Percentiles rank a stretch among this genome's conserved stretches.
Conservation (phyloP, 2,888 invertebrate genomes). For the Melitaea athalia region DNA sequence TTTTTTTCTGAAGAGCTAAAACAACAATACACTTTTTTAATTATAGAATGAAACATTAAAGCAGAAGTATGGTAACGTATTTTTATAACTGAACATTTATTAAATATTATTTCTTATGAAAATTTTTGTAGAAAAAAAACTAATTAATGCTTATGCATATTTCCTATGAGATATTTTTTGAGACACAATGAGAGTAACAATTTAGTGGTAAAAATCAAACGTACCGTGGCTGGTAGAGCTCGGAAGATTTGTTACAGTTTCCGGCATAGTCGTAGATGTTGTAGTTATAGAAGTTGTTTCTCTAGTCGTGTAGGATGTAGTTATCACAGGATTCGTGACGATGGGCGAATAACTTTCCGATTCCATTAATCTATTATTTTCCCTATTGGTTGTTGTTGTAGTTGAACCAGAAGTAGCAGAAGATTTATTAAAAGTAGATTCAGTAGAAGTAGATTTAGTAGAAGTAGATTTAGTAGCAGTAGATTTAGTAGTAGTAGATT, state of each 20-base stretch:
- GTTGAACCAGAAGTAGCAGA: not conserved
- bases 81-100: too few relatives aligned
- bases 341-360: not conserved
- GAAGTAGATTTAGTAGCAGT: not conserved
- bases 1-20: not conserved
- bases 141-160: too few relatives aligned
- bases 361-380: not conserved
- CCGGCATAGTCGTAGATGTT: not conserved
- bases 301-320: not conserved
- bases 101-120: too few relatives aligned
- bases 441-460: not conserved
- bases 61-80: not conserved
- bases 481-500: not conserved
- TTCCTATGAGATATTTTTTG: too few relatives aligned
- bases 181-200: too few relatives aligned
- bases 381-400: not conserved
- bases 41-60: not conserved
- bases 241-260: not conserved
- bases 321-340: not conserved
- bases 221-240: not conserved
- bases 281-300: not conserved
- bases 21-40: not conserved
- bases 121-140: too few relatives aligned
- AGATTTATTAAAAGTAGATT: too few relatives aligned
- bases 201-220: not conserved